Evolutionary conservation across 2,888 invertebrate species (phyloP).

Genomic region (Drosophila barbarae): DNA sequence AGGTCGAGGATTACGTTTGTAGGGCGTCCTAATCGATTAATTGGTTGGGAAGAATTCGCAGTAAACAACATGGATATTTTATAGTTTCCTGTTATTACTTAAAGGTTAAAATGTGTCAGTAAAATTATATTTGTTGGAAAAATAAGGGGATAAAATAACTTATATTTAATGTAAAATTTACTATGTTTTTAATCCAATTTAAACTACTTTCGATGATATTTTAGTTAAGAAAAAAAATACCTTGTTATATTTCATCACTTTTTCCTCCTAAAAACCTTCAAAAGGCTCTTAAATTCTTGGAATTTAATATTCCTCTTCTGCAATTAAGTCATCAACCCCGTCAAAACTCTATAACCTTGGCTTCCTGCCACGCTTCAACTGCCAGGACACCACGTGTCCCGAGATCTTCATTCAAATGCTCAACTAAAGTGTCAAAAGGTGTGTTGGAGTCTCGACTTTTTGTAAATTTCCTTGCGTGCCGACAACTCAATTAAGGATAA

Average conservation of each 20-base stretch:
- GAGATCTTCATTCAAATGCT: conserved; percentile 45
- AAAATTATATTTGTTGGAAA: background rate
- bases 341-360: conserved; percentile 51
- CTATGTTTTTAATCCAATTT: background rate
- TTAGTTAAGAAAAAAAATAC: background rate
- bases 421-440: conserved; percentile 62
- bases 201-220: background rate
- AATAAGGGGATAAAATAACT: no score
- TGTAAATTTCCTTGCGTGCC: conserved; percentile 23
- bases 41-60: conserved; percentile 9
- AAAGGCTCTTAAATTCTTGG: background rate
- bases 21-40: conserved; percentile 9
- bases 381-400: conserved; percentile 20
- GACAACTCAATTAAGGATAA: conserved; percentile 62
- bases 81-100: no score
- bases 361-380: conserved; percentile 61
- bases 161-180: no score
- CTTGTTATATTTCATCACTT: no score
- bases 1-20: conserved; percentile 6
- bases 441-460: conserved; percentile 35
- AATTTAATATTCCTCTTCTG: conserved; percentile 9
- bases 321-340: conserved; percentile 5
- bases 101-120: background rate
- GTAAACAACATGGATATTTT: background rate
- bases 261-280: background rate